phyloP scores from a whole-genome alignment of 1,140 invertebrate species.

The Drosophila tropicalis region DNA sequence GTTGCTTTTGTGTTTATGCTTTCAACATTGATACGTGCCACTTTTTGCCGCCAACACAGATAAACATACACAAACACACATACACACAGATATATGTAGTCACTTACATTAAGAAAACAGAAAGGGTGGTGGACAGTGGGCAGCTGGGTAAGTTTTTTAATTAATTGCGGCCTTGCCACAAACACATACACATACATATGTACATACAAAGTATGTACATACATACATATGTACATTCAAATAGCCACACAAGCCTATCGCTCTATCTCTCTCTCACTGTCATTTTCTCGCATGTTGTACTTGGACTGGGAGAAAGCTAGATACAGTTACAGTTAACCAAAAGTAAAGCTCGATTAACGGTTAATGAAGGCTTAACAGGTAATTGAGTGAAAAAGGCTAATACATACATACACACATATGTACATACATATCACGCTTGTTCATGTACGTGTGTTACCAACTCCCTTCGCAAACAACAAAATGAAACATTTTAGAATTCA shows the following conservation, averaged over 20 bases:
- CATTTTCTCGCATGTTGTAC: slow-evolving; percentile 26
- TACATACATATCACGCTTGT: neutral
- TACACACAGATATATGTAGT: slow-evolving; percentile 10
- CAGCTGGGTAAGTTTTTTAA: slow-evolving; percentile 76
- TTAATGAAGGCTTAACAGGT: slow-evolving; percentile 20
- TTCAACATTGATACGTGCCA: slow-evolving; percentile 78
- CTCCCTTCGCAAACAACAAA: neutral
- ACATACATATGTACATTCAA: too few relatives aligned
- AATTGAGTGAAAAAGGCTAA: slow-evolving; percentile 32
- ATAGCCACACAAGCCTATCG: slow-evolving; percentile 14
- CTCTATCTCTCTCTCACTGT: slow-evolving; percentile 43
- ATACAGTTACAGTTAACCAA: slow-evolving; percentile 66
- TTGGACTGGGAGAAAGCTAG: slow-evolving; percentile 59
- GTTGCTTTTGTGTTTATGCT: slow-evolving; percentile 68
- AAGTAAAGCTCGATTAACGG: slow-evolving; percentile 51
- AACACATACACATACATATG: slow-evolving; percentile 10
- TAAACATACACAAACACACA: slow-evolving; percentile 41
- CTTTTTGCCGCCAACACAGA: slow-evolving; percentile 54
- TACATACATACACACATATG: slow-evolving; percentile 30
- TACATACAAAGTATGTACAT: too few relatives aligned
- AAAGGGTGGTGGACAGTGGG: slow-evolving; percentile 39
- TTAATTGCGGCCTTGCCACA: slow-evolving; percentile 76
- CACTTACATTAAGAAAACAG: neutral
- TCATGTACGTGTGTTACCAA: neutral
- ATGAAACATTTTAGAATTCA: neutral